Conservation (phyloP, 1,140 invertebrate species). For the Nomia melanderi region DNA sequence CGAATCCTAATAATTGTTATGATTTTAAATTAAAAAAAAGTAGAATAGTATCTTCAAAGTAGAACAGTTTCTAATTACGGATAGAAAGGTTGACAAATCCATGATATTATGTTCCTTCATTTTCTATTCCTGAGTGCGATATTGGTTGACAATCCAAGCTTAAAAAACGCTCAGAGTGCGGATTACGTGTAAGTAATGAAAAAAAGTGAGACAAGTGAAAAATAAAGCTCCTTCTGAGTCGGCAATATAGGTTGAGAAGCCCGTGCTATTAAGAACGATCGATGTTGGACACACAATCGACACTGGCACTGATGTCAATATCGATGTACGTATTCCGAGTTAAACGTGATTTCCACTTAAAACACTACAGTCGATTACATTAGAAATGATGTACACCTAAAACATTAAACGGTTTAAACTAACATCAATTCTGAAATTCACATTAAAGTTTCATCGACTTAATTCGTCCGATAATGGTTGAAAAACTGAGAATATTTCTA, state of each 20-base stretch:
- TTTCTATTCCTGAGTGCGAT: background rate
- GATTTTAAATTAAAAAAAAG: no score
- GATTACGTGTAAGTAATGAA: background rate
- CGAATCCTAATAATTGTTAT: no score
- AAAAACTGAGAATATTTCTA: no score
- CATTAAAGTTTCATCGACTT: no score
- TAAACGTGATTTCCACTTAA: background rate
- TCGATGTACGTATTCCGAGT: background rate
- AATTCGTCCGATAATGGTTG: no score
- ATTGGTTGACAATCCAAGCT: background rate
- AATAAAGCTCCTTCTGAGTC: background rate
- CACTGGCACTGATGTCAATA: constrained; percentile 9
- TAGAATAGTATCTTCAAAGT: no score
- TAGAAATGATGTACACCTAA: no score
- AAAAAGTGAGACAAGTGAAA: background rate
- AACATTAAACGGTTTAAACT: no score
- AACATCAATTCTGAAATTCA: no score
- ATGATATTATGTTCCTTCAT: background rate
- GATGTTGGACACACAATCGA: background rate
- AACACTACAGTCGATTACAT: no score
- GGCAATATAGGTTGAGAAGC: background rate
- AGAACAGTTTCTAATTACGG: no score
- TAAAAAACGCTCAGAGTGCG: background rate
- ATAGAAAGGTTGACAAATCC: background rate
- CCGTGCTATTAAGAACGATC: background rate